Base-by-base conservation (phyloP, 2,888 invertebrate species). In the Zaprionus obscuricornis region DNA sequence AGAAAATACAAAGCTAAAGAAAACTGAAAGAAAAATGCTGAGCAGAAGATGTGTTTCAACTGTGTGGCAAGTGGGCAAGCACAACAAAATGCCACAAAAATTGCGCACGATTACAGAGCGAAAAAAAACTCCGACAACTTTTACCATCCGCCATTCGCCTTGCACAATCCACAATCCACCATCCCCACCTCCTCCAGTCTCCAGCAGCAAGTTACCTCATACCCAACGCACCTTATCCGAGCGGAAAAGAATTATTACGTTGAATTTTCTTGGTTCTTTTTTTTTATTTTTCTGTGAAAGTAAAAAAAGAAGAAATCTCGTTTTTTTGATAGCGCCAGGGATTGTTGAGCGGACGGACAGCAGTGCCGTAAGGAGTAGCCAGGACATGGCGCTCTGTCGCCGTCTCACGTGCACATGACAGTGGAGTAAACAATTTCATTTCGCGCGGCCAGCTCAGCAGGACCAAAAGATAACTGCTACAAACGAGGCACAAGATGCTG, bases 171-270 rank as follows among this genome's bases (percentile, higher is more conserved):
- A 17, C 40, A 1, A 16, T 16, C 45, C 20, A 13, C 3, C n/a
- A 13, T 24, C 20, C 27, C 29, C 20, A 24, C 4, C 34, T 3
- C 14, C 26, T n/a, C 22, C 13, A 7, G 6, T 16, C 29, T 11
- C 17, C 8, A 11, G 2, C 22, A 20, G 3, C 11, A 8, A 16
- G 20, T 20, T 17, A 18, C 39, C 37, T 10, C 54, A 45, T 27
- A 37, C 63, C 60, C 43, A 29, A 31, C 18, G 57, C 60, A 65
- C 59, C 84, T 74, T 83, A 83, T 85, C 82, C 82, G 66, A 85
- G 82, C 87, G 86, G 83, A 86, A 86, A 86, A 86, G 86, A 86
- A 86, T 87, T 87, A 86, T 86, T 87, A 78, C 86, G 71, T 78
- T 69, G 75, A 81, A 75, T 83, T 79, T 74, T 74, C 73, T 66